Evolutionary conservation across 2,113 vertebrate genomes (phyloP), one percentile per base, ranked within the genome.

Genomic region (Tachysurus fulvidraco): DNA sequence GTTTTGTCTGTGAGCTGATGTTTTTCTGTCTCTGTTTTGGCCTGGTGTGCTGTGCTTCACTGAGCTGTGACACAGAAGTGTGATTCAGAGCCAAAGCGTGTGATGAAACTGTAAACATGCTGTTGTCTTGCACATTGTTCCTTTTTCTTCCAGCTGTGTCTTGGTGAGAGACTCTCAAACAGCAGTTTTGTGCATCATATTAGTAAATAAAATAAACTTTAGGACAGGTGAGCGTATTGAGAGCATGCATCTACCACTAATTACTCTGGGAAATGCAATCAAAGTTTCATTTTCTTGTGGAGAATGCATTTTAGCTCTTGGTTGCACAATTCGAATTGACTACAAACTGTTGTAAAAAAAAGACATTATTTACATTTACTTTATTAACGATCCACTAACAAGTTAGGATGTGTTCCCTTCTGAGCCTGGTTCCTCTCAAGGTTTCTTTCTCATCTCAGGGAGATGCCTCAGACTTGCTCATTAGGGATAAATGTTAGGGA

Each of bases 81-180:
- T 84, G 85, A 90, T 89, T 87, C 83, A 85, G 52, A 81, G 64
- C 83, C 86, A 86, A 88, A 81, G 64, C 60, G 77, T 85, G 76
- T 84, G 81, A 89, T 88, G 86, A 88, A 84, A 89, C 74, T 89
- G 59, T 83, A 89, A 89, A 90, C 74, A 86, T 71, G 59, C 73
- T 17, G 13, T 83, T 83, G 84, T 85, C 81, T 86, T 81, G 77
- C 25, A 46, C 74, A 60, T 83, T 83, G 55, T 81, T 80, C 64
- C 74, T 80, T 76, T 83, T 85, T 25, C 25, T 83, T 57, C 46
- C 73, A 73, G 62, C 44, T 86, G 65, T 86, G 85, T 89, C 54
- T 73, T 60, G 44, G 23, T 87, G 23, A 87, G 74, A 46, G 83
- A 25, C 54, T 17, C 67, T 69, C 57, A 71, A 87, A 85, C 9